Conservation (phyloP, 2,888 invertebrate genomes). For the Cylindroiulus punctatus region DNA sequence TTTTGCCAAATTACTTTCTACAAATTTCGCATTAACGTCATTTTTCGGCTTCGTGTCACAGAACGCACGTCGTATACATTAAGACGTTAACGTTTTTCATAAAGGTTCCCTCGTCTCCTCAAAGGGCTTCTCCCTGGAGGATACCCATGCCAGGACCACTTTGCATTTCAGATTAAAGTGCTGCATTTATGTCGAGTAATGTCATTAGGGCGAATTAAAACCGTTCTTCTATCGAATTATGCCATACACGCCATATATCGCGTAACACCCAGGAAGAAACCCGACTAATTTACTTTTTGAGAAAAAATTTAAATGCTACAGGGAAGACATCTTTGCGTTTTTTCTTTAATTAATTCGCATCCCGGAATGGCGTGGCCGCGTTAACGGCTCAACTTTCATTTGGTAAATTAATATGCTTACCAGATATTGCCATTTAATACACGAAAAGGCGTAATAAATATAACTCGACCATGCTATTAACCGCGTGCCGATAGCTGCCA, state of each 20-base stretch:
- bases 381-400: background rate
- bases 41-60: background rate
- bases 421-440: background rate
- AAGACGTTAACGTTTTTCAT: constrained; percentile 1
- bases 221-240: constrained; percentile 8
- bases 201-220: constrained; percentile 37
- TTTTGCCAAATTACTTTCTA: background rate
- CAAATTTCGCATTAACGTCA: constrained; percentile 6
- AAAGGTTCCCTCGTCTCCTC: constrained; percentile 26
- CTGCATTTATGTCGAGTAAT: constrained; percentile 12
- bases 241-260: constrained; percentile 2
- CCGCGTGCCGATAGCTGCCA: background rate
- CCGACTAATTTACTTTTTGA: background rate
- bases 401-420: background rate
- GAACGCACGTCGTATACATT: background rate
- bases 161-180: constrained; percentile 34
- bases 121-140: background rate
- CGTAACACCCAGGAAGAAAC: background rate
- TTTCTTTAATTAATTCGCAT: background rate
- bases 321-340: background rate
- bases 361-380: background rate
- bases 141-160: constrained; percentile 7
- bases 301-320: background rate
- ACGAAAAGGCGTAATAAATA: background rate
- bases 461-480: background rate